Evolutionary conservation across 1,140 invertebrate species (phyloP).

Genomic region (Drosophila eugracilis): DNA sequence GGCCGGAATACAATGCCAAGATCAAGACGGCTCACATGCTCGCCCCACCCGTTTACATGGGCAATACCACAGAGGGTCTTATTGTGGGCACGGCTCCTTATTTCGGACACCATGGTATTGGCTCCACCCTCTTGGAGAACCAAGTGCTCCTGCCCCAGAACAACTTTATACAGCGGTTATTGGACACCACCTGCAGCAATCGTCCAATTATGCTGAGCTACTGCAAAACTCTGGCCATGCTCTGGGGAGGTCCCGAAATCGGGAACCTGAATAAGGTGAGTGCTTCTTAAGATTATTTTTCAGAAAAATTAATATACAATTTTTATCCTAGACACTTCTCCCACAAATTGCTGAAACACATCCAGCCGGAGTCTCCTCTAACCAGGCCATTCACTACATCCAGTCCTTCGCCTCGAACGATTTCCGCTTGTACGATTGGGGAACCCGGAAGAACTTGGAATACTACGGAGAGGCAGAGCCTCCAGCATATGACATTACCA

Average conservation of each 20-base stretch:
- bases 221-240: constrained; percentile 62
- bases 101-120: constrained; percentile 54
- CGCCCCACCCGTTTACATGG: constrained; percentile 87
- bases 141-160: constrained; percentile 73
- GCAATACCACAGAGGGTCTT: constrained; percentile 85
- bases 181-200: constrained; percentile 68
- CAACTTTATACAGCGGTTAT: constrained; percentile 47
- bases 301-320: no score
- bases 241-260: constrained; percentile 57
- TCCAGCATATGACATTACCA: constrained; percentile 86
- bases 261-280: constrained; percentile 68
- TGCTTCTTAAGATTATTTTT: no score
- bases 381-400: constrained; percentile 85
- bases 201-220: constrained; percentile 51
- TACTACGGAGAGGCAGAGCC: constrained; percentile 85
- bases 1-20: constrained; percentile 87
- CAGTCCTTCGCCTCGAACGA: constrained; percentile 82
- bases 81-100: constrained; percentile 59
- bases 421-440: constrained; percentile 85
- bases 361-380: constrained; percentile 85
- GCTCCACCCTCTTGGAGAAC: constrained; percentile 50
- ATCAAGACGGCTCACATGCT: constrained; percentile 86
- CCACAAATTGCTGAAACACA: constrained; percentile 69
- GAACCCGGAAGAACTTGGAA: constrained; percentile 80
- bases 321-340: constrained; percentile 49